Conservation (phyloP, 1,140 invertebrate species). For the Cotesia glomerata region DNA sequence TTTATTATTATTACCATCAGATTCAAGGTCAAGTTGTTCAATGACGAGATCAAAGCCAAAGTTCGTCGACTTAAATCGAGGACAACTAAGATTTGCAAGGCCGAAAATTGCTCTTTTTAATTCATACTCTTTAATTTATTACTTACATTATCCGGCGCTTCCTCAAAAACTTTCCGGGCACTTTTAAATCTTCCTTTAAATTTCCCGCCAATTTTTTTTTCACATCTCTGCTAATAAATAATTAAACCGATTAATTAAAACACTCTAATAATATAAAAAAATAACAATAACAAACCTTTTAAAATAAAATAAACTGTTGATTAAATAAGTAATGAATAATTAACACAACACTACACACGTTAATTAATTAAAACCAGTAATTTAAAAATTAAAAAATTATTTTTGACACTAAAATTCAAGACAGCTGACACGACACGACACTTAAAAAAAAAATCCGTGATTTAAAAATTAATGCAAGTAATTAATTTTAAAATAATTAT, state of each 20-base stretch:
- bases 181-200: background rate
- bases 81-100: slow-evolving; percentile 16
- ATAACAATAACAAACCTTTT: background rate
- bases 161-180: background rate
- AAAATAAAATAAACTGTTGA: background rate
- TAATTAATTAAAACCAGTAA: no score
- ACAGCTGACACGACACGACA: no score
- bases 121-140: background rate
- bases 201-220: no score
- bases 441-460: no score
- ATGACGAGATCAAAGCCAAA: background rate
- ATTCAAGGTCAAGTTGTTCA: slow-evolving; percentile 19
- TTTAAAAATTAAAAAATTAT: no score
- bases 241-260: no score
- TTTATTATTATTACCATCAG: background rate
- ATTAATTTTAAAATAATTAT: no score
- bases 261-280: no score
- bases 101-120: background rate
- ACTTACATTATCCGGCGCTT: background rate
- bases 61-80: slow-evolving; percentile 29
- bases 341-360: background rate
- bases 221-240: no score
- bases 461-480: no score
- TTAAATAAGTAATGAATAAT: background rate
- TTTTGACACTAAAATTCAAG: no score